Conservation (phyloP, 2,888 invertebrate species). For the Apotomis turbidana region DNA sequence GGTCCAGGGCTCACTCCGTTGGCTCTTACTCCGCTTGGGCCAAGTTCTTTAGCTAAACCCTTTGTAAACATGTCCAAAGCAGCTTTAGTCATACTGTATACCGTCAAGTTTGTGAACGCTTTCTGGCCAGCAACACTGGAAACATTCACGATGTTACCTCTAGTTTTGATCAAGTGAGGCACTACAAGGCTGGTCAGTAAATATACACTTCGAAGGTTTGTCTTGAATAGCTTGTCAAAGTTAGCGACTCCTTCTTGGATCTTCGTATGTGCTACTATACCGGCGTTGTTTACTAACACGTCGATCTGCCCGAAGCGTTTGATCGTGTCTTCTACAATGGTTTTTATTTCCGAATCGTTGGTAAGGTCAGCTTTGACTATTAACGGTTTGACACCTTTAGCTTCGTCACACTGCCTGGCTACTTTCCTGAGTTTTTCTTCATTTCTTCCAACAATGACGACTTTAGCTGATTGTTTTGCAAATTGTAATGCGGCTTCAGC, state of each 20-base stretch:
- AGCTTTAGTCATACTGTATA: constrained; percentile 93
- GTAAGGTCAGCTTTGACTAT: constrained; percentile 8
- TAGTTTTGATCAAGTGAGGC: constrained; percentile 88
- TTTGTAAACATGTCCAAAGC: constrained; percentile 94
- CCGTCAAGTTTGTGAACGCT: constrained; percentile 89
- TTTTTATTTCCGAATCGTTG: constrained; percentile 1
- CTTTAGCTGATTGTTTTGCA: constrained; percentile 12
- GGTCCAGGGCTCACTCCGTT: constrained; percentile 94
- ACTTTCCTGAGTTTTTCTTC: not conserved
- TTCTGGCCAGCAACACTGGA: constrained; percentile 92
- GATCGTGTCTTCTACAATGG: constrained; percentile 2
- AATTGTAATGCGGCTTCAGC: constrained; percentile 10
- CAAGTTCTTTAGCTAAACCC: constrained; percentile 90
- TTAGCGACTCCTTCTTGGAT: constrained; percentile 79
- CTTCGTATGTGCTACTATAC: constrained; percentile 27
- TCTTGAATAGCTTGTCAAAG: constrained; percentile 90
- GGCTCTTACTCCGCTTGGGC: constrained; percentile 87
- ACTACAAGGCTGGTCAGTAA: constrained; percentile 89
- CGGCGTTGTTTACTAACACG: constrained; percentile 55
- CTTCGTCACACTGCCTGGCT: constrained; percentile 9
- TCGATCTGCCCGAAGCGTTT: constrained; percentile 10
- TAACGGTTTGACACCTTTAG: not conserved
- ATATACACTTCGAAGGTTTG: constrained; percentile 88
- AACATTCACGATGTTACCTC: constrained; percentile 92
- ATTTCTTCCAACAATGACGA: constrained; percentile 15